Percentiles rank a stretch among this genome's conserved stretches.
Evolutionary conservation across 1,140 invertebrate genomes (phyloP).

Genomic region (Ganaspis sp.): DNA sequence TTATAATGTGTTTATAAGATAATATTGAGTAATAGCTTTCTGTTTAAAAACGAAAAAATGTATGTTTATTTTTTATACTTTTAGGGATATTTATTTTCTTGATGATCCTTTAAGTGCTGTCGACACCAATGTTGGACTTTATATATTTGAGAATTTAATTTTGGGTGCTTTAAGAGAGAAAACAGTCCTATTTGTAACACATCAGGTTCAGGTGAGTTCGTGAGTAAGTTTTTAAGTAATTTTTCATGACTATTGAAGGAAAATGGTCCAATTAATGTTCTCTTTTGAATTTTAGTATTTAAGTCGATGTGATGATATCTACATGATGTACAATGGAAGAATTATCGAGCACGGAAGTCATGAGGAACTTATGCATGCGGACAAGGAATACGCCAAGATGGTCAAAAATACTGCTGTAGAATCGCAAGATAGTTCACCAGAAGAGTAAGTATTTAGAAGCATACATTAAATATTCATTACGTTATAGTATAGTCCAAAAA

Average conservation of each 20-base stretch:
- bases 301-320: constrained; percentile 78
- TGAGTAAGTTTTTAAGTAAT: not conserved
- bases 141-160: constrained; percentile 80
- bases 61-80: constrained; percentile 15
- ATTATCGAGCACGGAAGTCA: constrained; percentile 84
- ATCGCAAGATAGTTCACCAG: constrained; percentile 42
- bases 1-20: too few relatives aligned
- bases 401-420: constrained; percentile 50
- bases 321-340: constrained; percentile 79
- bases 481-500: too few relatives aligned
- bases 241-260: too few relatives aligned
- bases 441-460: constrained; percentile 44
- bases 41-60: too few relatives aligned
- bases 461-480: too few relatives aligned
- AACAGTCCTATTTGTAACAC: constrained; percentile 82
- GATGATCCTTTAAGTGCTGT: constrained; percentile 84
- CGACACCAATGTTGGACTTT: constrained; percentile 79
- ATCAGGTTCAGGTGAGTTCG: constrained; percentile 77
- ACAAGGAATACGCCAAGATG: constrained; percentile 79
- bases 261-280: not conserved
- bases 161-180: constrained; percentile 79
- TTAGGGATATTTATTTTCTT: constrained; percentile 82
- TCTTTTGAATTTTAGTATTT: constrained; percentile 73
- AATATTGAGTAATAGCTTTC: too few relatives aligned
- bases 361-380: constrained; percentile 79